Base-by-base conservation (phyloP, 2,888 invertebrate genomes). In the Neocrepidodera transversa region DNA sequence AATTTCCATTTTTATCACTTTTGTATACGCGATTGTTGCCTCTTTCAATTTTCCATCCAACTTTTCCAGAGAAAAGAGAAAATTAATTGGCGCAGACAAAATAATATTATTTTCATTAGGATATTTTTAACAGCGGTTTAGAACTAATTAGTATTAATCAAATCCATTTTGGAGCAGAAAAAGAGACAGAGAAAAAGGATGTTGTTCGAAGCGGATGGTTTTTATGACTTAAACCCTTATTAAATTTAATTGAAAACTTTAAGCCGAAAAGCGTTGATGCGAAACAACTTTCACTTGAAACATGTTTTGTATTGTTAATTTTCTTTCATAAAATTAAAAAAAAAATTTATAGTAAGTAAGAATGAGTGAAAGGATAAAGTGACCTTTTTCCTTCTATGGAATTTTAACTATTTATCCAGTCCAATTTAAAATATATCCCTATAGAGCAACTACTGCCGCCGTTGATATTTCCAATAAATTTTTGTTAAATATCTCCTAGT, bases 401-500 rank as follows among this genome's bases (percentile, higher is more conserved):
- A n/a, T n/a, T 38, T 38, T 38, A 38, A 38, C 17, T 38, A 38
- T 17, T 38, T 38, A 38, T 38, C 10, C 8, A 7, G 17, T 45
- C 14, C 45, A 45, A 45, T 45, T 45, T 23, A 16, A 26, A 26
- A 10, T 11, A 28, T 26, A 13, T 45, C 45, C 45, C 45, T 13
- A 7, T 10, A 18, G 45, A 13, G 45, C 45, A 26, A 26, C 45
- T 45, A 28, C 26, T 18, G 26, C 26, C 26, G 13, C 45, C 45
- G 45, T 45, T 45, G 45, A 45, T 45, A 45, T 45, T 45, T 45
- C 45, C 45, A 45, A 45, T 45, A 45, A 45, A 45, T 45, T 45
- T 45, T 45, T 45, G 45, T 45, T 45, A 45, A 45, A 45, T 45
- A 45, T 45, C 45, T 11, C 13, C 42, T 42, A 42, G 42, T 42